Conservation (phyloP, 2,797 vertebrate species). For the Champsocephalus gunnari region DNA sequence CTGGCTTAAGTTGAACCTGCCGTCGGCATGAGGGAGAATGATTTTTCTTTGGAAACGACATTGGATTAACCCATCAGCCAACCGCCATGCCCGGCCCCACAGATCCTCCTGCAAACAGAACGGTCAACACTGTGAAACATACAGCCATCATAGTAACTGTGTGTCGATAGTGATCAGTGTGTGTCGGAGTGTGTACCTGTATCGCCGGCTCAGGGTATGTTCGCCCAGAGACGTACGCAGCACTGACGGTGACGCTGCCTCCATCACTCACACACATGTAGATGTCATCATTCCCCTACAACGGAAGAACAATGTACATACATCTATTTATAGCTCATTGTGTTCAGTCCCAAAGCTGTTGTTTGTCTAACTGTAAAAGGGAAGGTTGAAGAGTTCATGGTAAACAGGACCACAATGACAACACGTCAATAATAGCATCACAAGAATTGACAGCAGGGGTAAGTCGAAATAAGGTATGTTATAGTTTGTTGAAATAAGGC, state of each 20-base stretch:
- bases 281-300: constrained; percentile 88
- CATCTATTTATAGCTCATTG: neutral
- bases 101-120: constrained; percentile 79
- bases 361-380: neutral
- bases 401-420: neutral
- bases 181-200: constrained; percentile 73
- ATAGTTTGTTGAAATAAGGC: too few relatives aligned
- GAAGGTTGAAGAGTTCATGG: neutral
- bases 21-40: constrained; percentile 62
- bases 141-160: neutral
- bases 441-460: too few relatives aligned
- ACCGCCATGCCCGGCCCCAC: constrained; percentile 83
- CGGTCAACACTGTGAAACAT: neutral
- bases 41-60: constrained; percentile 88
- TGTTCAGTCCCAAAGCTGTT: neutral
- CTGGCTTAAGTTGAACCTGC: constrained; percentile 85
- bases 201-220: constrained; percentile 80
- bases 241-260: constrained; percentile 71
- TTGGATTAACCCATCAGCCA: constrained; percentile 86
- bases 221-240: constrained; percentile 80
- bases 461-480: too few relatives aligned
- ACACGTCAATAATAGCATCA: neutral
- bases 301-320: constrained; percentile 14
- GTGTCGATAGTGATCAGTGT: neutral
- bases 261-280: constrained; percentile 86